phyloP scores from a whole-genome alignment of 2,113 vertebrate genomes.

The Chiloscyllium plagiosum region DNA sequence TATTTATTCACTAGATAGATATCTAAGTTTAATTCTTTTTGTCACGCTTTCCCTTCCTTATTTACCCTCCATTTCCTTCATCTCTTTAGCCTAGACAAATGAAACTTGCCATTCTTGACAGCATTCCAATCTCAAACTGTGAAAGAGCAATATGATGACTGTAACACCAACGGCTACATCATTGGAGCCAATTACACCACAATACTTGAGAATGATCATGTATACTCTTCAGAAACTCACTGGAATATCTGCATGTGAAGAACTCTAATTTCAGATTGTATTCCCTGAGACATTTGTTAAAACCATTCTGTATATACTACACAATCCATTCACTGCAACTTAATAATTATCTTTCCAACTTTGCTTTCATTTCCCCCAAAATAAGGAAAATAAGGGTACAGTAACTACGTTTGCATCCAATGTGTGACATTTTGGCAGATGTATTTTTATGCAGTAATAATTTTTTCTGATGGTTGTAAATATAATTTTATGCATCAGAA shows the following conservation, averaged over 20 bases:
- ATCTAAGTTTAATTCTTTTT: not conserved
- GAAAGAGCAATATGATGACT: not conserved
- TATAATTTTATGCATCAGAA: not conserved
- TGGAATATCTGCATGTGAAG: not conserved
- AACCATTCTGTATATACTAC: not conserved
- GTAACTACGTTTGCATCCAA: not conserved
- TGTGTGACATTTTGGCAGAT: not conserved
- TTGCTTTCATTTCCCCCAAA: not conserved
- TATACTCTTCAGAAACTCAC: not conserved
- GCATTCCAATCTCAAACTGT: not conserved
- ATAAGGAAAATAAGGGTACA: not conserved
- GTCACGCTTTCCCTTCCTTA: not conserved
- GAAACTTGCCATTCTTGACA: too few relatives aligned
- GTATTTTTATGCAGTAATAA: not conserved
- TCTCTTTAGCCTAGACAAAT: not conserved
- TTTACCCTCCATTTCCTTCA: not conserved
- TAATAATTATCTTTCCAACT: constrained; percentile 7
- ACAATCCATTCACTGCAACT: not conserved
- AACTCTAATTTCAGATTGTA: not conserved
- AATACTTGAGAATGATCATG: not conserved
- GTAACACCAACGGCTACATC: not conserved
- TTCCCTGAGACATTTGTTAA: not conserved
- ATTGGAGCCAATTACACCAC: not conserved
- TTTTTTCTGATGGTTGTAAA: not conserved
- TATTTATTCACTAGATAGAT: not conserved